Percentiles rank a stretch among this genome's conserved stretches.
Evolutionary conservation across 2,113 vertebrate species (phyloP).

Genomic region (Spizaetus ornatus): DNA sequence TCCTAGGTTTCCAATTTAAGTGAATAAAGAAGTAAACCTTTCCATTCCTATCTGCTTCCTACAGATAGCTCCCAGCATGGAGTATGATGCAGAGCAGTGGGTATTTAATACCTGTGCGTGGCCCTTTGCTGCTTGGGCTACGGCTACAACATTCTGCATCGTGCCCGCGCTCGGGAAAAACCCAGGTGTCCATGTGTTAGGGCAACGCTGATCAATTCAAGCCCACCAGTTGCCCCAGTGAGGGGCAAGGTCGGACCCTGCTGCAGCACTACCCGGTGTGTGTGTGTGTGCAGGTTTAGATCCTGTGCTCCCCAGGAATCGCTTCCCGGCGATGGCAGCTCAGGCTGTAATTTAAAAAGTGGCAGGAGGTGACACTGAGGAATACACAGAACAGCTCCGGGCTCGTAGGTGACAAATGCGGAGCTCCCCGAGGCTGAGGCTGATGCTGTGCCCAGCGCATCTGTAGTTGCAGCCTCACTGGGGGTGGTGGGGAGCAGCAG

Average conservation of each 20-base stretch:
- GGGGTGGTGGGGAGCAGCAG: background rate
- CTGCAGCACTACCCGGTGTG: background rate
- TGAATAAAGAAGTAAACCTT: background rate
- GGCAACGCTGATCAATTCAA: fast-evolving
- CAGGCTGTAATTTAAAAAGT: fast-evolving
- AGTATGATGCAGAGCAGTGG: background rate
- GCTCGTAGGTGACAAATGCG: fast-evolving
- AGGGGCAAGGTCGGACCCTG: background rate
- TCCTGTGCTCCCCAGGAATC: too few relatives aligned
- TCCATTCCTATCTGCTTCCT: background rate
- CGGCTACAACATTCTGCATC: fast-evolving
- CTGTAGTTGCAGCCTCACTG: background rate
- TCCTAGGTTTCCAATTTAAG: background rate
- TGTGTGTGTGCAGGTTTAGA: background rate
- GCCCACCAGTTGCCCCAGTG: background rate
- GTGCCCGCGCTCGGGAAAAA: fast-evolving
- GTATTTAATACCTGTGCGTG: fast-evolving
- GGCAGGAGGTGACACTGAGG: background rate
- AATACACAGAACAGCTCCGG: fast-evolving
- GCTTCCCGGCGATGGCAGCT: fast-evolving
- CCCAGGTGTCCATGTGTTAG: fast-evolving
- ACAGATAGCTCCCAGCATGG: background rate
- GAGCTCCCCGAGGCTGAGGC: background rate
- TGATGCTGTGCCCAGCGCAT: background rate
- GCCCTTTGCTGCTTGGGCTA: background rate